A percentile compares a stretch with the other conserved stretches of the same genome.
Evolutionary conservation across 2,113 vertebrate genomes (phyloP).

Genomic region (Galeopterus variegatus): DNA sequence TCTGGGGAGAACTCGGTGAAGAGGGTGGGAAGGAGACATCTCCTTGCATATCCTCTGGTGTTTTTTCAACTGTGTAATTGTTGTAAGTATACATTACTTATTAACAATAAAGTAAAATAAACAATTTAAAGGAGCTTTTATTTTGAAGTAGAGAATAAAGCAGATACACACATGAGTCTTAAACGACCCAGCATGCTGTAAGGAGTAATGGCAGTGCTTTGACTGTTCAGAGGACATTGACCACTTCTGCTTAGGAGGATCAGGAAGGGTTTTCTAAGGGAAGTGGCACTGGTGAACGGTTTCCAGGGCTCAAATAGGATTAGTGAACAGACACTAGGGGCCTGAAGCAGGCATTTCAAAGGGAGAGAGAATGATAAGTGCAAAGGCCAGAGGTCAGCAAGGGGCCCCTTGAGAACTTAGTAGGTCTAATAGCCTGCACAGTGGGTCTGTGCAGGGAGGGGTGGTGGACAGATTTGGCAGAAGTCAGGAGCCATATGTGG

Average conservation of each 20-base stretch:
- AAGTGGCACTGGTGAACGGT: not conserved
- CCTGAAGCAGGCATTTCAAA: slow-evolving; percentile 38
- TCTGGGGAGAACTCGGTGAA: not conserved
- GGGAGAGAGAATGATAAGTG: not conserved
- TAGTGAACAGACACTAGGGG: not conserved
- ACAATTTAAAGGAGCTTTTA: not conserved
- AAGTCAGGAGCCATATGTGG: not conserved
- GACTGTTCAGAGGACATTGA: not conserved
- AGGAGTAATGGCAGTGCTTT: not conserved
- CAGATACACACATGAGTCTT: slow-evolving; percentile 29
- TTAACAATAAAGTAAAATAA: slow-evolving; percentile 9
- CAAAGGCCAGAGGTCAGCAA: slow-evolving; percentile 31
- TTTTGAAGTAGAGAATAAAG: slow-evolving; percentile 48
- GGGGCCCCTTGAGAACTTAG: not conserved
- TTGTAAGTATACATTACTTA: not conserved
- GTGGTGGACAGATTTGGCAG: not conserved
- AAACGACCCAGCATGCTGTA: not conserved
- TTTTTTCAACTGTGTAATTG: not conserved
- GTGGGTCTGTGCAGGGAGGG: not conserved
- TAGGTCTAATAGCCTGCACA: not conserved
- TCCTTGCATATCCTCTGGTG: not conserved
- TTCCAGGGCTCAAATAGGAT: not conserved
- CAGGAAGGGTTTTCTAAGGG: not conserved
- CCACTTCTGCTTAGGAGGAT: not conserved
- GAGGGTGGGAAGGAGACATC: not conserved